Conservation (phyloP, 2,797 vertebrate species). For the Sylvilagus floridanus region DNA sequence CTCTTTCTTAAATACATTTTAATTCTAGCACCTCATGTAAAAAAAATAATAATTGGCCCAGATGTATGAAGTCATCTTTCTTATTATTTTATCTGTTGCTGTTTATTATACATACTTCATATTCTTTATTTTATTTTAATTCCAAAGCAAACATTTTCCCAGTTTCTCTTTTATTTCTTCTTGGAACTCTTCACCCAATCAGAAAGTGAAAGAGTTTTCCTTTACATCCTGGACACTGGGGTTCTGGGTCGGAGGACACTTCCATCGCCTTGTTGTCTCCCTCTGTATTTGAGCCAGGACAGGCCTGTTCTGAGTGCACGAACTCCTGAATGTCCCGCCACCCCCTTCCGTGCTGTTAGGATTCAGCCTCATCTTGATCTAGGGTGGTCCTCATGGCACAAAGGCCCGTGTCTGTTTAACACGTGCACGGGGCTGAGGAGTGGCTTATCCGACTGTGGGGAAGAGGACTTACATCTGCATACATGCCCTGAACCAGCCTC, state of each 20-base stretch:
- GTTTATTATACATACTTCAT: not conserved
- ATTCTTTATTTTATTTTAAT: constrained; percentile 10
- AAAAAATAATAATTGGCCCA: not conserved
- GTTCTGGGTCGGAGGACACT: not conserved
- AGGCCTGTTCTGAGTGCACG: not conserved
- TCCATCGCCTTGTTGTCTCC: not conserved
- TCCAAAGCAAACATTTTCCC: not conserved
- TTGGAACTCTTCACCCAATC: not conserved
- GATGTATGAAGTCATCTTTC: constrained; percentile 21
- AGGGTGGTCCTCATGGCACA: not conserved
- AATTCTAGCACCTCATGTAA: constrained; percentile 10
- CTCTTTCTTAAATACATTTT: not conserved
- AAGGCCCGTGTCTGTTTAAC: not conserved
- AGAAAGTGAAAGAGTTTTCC: not conserved
- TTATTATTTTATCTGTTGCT: constrained; percentile 31
- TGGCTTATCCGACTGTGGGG: not conserved
- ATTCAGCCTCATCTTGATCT: not conserved
- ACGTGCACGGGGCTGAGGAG: not conserved
- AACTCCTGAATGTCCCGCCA: accelerated
- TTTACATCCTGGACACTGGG: not conserved
- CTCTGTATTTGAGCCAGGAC: not conserved
- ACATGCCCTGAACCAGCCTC: too few species aligned
- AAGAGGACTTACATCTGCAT: not conserved
- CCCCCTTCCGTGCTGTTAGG: not conserved
- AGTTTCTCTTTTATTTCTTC: constrained; percentile 22